These are phyloP conservation scores for Mesitornis unicolor DNA, from an alignment of 2,113 vertebrate species.

Conservation along the genomic window DNA sequence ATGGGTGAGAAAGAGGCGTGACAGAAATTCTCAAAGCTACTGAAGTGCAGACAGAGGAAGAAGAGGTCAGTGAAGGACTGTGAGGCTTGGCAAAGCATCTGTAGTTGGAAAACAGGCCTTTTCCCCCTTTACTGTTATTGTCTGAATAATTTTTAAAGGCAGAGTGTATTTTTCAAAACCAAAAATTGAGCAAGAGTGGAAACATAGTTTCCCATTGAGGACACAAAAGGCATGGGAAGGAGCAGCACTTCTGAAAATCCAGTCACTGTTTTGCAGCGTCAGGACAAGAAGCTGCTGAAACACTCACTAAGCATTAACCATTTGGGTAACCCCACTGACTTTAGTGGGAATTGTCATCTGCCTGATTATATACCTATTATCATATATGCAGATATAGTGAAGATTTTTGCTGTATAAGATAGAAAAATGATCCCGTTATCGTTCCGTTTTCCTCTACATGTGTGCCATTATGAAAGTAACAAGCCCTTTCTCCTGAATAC, in stretches of 20 bases:
- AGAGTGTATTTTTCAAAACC: background rate
- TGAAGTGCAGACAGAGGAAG: constrained; percentile 4
- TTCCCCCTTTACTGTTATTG: background rate
- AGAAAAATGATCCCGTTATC: background rate
- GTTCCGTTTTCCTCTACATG: background rate
- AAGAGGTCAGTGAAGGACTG: constrained; percentile 48
- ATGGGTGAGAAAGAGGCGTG: constrained; percentile 25
- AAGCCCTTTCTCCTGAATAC: background rate
- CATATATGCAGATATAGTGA: background rate
- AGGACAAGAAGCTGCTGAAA: background rate
- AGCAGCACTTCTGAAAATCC: background rate
- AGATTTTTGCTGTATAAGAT: background rate
- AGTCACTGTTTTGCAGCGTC: background rate
- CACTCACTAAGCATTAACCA: background rate
- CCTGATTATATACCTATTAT: background rate
- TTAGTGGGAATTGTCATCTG: background rate
- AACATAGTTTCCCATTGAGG: background rate
- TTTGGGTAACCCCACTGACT: background rate
- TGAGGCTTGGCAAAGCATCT: constrained; percentile 61
- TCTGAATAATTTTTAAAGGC: background rate
- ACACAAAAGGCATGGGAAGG: background rate
- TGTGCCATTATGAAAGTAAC: background rate
- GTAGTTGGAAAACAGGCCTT: background rate
- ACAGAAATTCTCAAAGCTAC: constrained; percentile 55
- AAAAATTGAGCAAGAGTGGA: background rate